A percentile compares a stretch with the other conserved stretches of the same genome.
Conservation (phyloP, 2,888 invertebrate species). For the Dynastes tityus region DNA sequence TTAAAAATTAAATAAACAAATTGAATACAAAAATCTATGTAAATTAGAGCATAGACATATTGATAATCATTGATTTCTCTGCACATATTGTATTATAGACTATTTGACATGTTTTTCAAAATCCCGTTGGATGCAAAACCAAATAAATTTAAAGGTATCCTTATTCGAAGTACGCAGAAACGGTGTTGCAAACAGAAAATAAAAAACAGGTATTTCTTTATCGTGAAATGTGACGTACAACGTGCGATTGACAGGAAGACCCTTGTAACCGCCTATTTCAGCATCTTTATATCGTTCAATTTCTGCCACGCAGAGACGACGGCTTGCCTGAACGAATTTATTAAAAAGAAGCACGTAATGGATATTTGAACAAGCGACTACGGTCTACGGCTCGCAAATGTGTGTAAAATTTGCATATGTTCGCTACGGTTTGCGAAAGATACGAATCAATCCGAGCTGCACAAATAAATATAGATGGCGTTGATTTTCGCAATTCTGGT, state of each 20-base stretch:
- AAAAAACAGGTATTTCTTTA: conserved; percentile 8
- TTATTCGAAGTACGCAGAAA: neutral
- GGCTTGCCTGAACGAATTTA: conserved; percentile 30
- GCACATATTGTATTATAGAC: no score
- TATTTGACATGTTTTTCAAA: no score
- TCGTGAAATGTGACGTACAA: conserved; percentile 15
- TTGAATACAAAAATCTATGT: no score
- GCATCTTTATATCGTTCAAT: conserved; percentile 43
- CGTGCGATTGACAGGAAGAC: conserved; percentile 25
- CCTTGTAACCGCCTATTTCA: conserved; percentile 23
- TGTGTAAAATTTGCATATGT: conserved; percentile 11
- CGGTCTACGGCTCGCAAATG: neutral
- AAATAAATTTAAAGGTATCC: no score
- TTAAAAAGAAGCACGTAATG: conserved; percentile 8
- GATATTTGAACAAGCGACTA: conserved; percentile 4
- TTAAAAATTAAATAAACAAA: no score
- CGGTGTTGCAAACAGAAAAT: conserved; percentile 12
- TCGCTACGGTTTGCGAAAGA: neutral
- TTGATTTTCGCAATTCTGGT: no score
- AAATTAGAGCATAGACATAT: no score
- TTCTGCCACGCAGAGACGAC: conserved; percentile 27
- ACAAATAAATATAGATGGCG: neutral
- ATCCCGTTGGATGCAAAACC: no score
- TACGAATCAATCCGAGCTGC: neutral
- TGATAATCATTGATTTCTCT: no score